phyloP scores from a whole-genome alignment of 2,888 invertebrate species.

The Hoplodrina blanda region DNA sequence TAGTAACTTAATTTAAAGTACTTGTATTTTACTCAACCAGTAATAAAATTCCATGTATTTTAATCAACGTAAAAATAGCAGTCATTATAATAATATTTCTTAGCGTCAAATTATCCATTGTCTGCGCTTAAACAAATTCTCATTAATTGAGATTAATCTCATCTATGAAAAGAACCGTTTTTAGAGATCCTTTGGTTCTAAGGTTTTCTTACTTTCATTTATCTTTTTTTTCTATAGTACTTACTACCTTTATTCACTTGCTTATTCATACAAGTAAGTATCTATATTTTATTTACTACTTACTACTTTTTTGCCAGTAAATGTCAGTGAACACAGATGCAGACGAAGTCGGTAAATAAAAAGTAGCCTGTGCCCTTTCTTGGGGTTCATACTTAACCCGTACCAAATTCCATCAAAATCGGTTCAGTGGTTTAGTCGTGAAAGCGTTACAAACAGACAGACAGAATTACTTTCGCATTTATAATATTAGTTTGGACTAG shows the following conservation, averaged over 20 bases:
- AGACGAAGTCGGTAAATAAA: too few relatives aligned
- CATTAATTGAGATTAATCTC: constrained; percentile 58
- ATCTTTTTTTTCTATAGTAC: constrained; percentile 1
- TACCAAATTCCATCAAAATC: too few relatives aligned
- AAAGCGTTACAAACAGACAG: too few relatives aligned
- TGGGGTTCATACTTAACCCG: too few relatives aligned
- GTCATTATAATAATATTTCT: constrained; percentile 29
- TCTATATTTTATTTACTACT: too few relatives aligned
- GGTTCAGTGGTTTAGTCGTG: too few relatives aligned
- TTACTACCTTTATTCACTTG: not conserved
- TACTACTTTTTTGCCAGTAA: too few relatives aligned
- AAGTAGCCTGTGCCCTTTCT: too few relatives aligned
- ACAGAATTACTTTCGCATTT: too few relatives aligned
- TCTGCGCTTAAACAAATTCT: constrained; percentile 55
- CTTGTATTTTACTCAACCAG: constrained; percentile 4
- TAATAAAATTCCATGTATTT: constrained; percentile 40
- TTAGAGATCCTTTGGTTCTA: constrained; percentile 37
- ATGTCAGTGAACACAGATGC: too few relatives aligned
- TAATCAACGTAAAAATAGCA: constrained; percentile 22
- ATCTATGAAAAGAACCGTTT: constrained; percentile 36
- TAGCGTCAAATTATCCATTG: constrained; percentile 58
- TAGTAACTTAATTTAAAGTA: not conserved
- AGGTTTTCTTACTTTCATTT: constrained; percentile 10
- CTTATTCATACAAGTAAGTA: too few relatives aligned
- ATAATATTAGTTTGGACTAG: not conserved